These are phyloP conservation scores for Cavia aperea DNA, from an alignment of 2,113 vertebrate genomes.

Conservation along the genomic window DNA sequence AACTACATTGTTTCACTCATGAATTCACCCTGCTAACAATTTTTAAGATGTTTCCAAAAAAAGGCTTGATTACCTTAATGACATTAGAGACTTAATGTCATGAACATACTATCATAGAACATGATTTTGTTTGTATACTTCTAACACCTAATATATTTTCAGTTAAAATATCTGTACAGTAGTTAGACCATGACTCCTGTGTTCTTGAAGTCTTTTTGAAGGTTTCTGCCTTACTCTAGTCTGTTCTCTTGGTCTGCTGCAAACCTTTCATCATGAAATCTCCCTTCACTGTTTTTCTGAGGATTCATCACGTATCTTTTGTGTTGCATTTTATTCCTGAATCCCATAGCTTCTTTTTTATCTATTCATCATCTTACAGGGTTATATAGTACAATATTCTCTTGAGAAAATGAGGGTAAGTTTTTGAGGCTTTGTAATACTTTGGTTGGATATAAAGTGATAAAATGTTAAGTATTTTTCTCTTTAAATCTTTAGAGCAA, in stretches of 20 bases:
- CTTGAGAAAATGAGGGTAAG: neutral
- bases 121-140: slow-evolving; percentile 23
- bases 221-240: neutral
- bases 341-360: neutral
- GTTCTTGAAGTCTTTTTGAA: slow-evolving; percentile 10
- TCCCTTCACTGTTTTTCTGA: neutral
- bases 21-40: neutral
- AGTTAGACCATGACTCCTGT: neutral
- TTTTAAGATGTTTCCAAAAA: slow-evolving; percentile 37
- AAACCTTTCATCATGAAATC: neutral
- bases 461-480: slow-evolving; percentile 29
- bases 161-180: neutral
- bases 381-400: neutral
- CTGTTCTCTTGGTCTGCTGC: neutral
- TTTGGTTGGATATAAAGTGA: slow-evolving; percentile 37
- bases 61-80: neutral
- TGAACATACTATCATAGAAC: neutral
- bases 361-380: neutral
- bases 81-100: neutral
- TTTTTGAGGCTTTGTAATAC: slow-evolving; percentile 28
- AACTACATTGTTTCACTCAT: slow-evolving; percentile 21
- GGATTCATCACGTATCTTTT: neutral
- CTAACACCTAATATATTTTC: neutral
- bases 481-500: slow-evolving; percentile 4
- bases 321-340: neutral